Conservation (phyloP, 2,113 vertebrate species). For the Drymodes brunneopygia region DNA sequence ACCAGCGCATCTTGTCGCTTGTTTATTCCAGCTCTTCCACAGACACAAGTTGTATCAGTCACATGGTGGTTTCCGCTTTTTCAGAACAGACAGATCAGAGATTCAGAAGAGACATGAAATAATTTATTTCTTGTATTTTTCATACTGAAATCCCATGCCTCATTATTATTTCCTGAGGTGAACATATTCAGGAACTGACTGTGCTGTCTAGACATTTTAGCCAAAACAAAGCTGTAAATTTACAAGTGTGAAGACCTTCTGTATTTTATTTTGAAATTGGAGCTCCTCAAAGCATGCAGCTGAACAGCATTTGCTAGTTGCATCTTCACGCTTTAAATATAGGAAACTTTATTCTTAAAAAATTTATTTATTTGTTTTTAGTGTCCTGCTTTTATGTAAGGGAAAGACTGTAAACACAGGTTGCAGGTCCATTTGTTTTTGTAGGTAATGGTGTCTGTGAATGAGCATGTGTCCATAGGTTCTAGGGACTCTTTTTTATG, state of each 20-base stretch:
- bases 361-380: neutral
- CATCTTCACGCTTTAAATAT: neutral
- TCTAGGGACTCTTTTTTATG: neutral
- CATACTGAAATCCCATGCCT: neutral
- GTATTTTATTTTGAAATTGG: neutral
- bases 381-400: neutral
- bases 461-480: neutral
- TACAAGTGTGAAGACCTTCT: neutral
- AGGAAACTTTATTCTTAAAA: neutral
- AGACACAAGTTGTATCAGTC: neutral
- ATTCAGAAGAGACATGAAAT: neutral
- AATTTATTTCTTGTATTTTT: neutral
- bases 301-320: neutral
- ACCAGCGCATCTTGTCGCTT: accelerated
- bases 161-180: neutral
- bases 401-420: neutral
- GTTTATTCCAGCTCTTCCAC: neutral
- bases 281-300: neutral
- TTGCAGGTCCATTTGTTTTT: neutral
- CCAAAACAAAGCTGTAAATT: neutral
- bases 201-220: neutral
- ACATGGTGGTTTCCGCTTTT: neutral
- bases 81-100: neutral
- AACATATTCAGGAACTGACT: neutral
- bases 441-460: neutral